A percentile compares a stretch with the other conserved stretches of the same genome.
Evolutionary conservation across 2,888 invertebrate genomes (phyloP).

Genomic region (Lithophane ornitopus): DNA sequence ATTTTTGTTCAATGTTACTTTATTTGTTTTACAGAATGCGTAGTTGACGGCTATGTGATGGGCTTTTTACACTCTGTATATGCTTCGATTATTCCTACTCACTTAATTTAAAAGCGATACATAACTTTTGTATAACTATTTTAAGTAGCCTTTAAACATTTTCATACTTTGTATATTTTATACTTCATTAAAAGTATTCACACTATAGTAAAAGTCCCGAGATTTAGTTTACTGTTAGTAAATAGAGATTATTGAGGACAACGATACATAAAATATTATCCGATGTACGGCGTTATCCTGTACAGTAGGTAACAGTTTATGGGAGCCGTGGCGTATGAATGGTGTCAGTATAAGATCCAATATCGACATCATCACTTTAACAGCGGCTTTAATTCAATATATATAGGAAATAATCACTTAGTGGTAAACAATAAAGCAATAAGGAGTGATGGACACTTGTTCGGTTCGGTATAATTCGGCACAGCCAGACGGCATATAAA

Average conservation of each 20-base stretch:
- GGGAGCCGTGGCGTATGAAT: too few species aligned
- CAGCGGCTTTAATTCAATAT: background rate
- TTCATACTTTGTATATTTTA: background rate
- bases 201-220: background rate
- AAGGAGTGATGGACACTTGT: background rate
- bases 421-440: background rate
- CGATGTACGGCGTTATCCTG: background rate
- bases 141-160: constrained; percentile 19
- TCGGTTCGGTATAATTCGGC: background rate
- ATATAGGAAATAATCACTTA: background rate
- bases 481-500: background rate
- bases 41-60: too few species aligned
- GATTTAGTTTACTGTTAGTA: constrained; percentile 7
- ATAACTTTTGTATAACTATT: background rate
- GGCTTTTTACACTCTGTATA: too few species aligned
- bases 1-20: too few species aligned
- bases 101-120: background rate
- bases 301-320: background rate
- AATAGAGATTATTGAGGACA: background rate
- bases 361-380: background rate
- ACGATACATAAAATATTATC: background rate
- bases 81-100: background rate
- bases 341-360: background rate
- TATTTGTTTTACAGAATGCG: too few species aligned
- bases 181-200: background rate